A percentile compares a stretch with the other conserved stretches of the same genome.
Evolutionary conservation across 2,797 vertebrate genomes (phyloP).

Genomic region (Hippopotamyrus pictus): DNA sequence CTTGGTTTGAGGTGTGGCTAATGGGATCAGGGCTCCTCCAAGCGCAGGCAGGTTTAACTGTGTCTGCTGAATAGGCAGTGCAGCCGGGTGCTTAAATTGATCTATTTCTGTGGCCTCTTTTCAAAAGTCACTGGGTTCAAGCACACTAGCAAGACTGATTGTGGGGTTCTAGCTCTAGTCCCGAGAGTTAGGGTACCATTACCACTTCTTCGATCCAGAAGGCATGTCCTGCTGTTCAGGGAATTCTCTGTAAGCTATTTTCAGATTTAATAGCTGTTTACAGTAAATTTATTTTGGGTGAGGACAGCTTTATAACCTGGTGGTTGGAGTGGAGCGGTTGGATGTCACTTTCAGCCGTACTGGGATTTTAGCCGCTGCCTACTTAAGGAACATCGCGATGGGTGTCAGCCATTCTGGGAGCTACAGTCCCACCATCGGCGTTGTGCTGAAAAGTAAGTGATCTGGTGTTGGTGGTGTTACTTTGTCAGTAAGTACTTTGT

Average conservation of each 20-base stretch:
- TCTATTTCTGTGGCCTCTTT: neutral
- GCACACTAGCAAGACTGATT: neutral
- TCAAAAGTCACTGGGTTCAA: neutral
- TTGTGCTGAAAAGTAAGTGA: slow-evolving; percentile 62
- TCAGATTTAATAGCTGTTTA: neutral
- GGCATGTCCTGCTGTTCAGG: neutral
- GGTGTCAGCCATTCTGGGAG: slow-evolving; percentile 67
- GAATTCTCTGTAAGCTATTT: neutral
- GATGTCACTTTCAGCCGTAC: neutral
- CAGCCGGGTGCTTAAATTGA: neutral
- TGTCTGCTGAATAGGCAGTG: neutral
- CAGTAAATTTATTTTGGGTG: neutral
- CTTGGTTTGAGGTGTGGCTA: slow-evolving; percentile 52
- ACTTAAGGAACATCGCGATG: slow-evolving; percentile 40
- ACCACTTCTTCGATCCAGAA: neutral
- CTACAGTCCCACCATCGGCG: slow-evolving; percentile 52
- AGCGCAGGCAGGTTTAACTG: slow-evolving; percentile 3
- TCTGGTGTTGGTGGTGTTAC: neutral
- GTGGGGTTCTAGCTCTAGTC: neutral
- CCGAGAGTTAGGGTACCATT: neutral
- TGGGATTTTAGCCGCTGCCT: neutral
- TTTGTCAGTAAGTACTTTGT: neutral
- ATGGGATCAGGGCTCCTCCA: slow-evolving; percentile 60
- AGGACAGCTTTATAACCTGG: neutral
- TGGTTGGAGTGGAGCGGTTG: neutral